A percentile compares a stretch with the other conserved stretches of the same genome.
These are phyloP conservation scores for Choloepus hoffmanni DNA, from an alignment of 2,113 vertebrate genomes.

Conservation along the genomic window DNA sequence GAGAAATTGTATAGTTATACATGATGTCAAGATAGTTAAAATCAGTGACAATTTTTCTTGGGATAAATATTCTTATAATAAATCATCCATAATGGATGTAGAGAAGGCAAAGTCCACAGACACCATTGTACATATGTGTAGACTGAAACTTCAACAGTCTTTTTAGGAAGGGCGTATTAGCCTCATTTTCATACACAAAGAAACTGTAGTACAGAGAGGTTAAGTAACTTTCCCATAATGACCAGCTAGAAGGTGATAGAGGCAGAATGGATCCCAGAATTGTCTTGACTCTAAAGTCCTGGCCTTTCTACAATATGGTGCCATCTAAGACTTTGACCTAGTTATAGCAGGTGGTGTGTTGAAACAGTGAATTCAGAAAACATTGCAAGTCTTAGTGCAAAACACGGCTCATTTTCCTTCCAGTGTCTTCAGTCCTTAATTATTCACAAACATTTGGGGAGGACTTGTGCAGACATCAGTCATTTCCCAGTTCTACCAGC, in stretches of 20 bases:
- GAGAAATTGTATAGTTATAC: background rate
- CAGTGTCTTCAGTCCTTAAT: background rate
- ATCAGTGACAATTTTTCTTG: background rate
- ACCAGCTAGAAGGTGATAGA: background rate
- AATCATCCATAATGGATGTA: background rate
- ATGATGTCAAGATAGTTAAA: constrained; percentile 24
- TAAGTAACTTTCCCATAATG: background rate
- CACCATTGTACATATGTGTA: background rate
- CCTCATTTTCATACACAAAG: background rate
- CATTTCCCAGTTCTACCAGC: background rate
- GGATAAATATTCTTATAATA: background rate
- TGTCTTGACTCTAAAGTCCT: background rate
- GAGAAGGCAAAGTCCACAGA: background rate
- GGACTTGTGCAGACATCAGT: background rate
- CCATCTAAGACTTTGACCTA: background rate
- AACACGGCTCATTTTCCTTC: background rate
- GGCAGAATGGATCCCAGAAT: background rate
- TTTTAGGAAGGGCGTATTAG: background rate
- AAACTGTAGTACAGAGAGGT: background rate
- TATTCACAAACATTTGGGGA: background rate
- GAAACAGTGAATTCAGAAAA: background rate
- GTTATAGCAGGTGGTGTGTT: background rate
- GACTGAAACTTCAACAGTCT: background rate
- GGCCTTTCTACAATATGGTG: background rate
- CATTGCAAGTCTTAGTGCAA: background rate